phyloP scores from a whole-genome alignment of 2,113 vertebrate species.

The Solea solea region DNA sequence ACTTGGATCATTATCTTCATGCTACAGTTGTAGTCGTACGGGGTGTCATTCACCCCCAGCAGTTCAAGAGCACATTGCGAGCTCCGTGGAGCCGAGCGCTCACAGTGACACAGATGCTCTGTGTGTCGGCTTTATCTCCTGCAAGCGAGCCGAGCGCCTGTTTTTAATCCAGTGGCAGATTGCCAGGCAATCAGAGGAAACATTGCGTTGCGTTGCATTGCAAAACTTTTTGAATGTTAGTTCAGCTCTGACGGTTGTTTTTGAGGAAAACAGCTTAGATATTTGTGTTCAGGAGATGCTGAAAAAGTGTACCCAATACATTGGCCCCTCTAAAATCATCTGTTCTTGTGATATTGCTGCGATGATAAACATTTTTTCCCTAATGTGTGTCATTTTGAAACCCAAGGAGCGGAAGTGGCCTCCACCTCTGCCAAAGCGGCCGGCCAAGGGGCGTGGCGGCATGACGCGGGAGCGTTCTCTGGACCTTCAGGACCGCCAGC shows the following conservation, averaged over 20 bases:
- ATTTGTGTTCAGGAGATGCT: too few relatives aligned
- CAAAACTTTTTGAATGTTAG: background rate
- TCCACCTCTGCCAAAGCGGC: conserved; percentile 93
- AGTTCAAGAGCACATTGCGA: conserved; percentile 34
- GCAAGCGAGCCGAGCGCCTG: background rate
- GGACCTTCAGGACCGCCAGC: conserved; percentile 96
- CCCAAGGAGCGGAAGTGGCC: conserved; percentile 93
- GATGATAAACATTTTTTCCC: too few relatives aligned
- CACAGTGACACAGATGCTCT: conserved; percentile 48
- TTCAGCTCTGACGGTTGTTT: background rate
- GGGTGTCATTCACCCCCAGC: conserved; percentile 50
- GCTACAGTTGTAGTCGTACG: conserved; percentile 42
- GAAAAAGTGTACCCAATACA: too few relatives aligned
- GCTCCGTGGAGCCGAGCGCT: conserved; percentile 33
- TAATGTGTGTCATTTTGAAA: conserved; percentile 29
- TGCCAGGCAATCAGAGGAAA: background rate
- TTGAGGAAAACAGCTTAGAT: too few relatives aligned
- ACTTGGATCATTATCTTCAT: conserved; percentile 50
- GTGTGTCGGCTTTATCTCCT: background rate
- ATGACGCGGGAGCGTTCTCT: conserved; percentile 92
- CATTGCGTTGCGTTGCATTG: conserved; percentile 1
- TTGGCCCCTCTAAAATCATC: too few relatives aligned
- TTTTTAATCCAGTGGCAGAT: conserved; percentile 2
- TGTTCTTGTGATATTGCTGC: too few relatives aligned
- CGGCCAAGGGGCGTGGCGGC: conserved; percentile 89